These are phyloP conservation scores for Lycopodina hypogea DNA, from an alignment of 37 sponge, comb jelly and placozoan genomes.

Conservation along the genomic window DNA sequence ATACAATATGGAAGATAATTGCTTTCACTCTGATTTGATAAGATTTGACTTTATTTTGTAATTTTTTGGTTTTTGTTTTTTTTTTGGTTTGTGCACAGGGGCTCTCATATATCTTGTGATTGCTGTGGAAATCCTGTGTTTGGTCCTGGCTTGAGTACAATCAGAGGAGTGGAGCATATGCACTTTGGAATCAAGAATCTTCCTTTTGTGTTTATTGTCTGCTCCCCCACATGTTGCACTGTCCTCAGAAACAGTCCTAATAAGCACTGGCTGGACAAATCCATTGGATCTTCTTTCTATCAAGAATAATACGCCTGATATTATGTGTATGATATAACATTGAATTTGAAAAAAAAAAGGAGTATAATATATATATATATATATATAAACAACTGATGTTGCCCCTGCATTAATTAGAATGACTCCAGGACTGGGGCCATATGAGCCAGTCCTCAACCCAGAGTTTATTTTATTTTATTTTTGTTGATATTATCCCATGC, in stretches of 20 bases:
- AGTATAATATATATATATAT: too few relatives aligned
- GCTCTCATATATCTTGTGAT: conserved; percentile 49
- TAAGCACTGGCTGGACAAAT: conserved; percentile 3
- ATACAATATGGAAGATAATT: too few relatives aligned
- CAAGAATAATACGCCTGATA: too few relatives aligned
- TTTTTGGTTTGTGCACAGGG: neutral
- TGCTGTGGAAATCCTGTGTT: conserved; percentile 63
- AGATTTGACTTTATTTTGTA: neutral
- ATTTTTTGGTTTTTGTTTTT: neutral
- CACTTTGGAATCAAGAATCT: conserved; percentile 43
- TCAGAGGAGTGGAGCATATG: conserved; percentile 3
- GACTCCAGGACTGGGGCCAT: too few relatives aligned
- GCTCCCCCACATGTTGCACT: conserved; percentile 37
- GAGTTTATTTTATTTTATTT: too few relatives aligned
- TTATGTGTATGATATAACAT: neutral
- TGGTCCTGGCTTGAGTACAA: conserved; percentile 70
- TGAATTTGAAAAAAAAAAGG: neutral
- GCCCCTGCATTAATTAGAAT: too few relatives aligned
- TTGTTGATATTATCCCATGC: too few relatives aligned
- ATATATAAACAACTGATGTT: too few relatives aligned
- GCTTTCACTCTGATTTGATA: too few relatives aligned
- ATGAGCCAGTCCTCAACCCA: too few relatives aligned
- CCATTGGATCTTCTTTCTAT: neutral
- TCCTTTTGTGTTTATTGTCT: conserved; percentile 63
- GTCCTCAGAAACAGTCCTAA: conserved; percentile 15